phyloP scores from a whole-genome alignment of 2,888 invertebrate genomes.

The Phasia obesa region DNA sequence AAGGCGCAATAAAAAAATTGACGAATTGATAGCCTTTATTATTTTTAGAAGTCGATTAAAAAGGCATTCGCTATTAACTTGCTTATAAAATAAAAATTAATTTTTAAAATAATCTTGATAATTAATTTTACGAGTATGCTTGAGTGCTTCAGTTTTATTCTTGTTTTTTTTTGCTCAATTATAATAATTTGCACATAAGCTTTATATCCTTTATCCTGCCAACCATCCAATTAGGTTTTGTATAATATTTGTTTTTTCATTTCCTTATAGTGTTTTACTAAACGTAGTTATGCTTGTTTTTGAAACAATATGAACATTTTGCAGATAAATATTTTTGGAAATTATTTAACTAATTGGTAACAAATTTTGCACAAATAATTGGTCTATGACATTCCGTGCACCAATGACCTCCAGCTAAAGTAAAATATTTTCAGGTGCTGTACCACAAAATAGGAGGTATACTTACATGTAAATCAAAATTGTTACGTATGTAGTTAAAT shows the following conservation, averaged over 20 bases:
- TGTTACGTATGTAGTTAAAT: too few relatives aligned
- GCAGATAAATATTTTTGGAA: slow-evolving; percentile 45
- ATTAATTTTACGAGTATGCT: slow-evolving; percentile 1
- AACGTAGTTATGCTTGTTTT: slow-evolving; percentile 25
- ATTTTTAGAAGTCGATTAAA: too few relatives aligned
- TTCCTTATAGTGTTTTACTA: slow-evolving; percentile 19
- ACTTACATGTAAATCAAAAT: not conserved
- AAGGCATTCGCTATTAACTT: too few relatives aligned
- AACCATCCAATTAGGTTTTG: slow-evolving; percentile 59
- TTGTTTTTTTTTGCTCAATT: not conserved
- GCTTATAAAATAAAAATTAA: not conserved
- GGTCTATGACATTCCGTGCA: slow-evolving; percentile 50
- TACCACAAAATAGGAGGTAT: not conserved
- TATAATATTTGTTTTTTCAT: slow-evolving; percentile 31
- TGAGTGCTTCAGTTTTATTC: too few relatives aligned
- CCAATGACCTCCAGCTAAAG: slow-evolving; percentile 51
- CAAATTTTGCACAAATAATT: slow-evolving; percentile 61
- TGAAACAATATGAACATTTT: slow-evolving; percentile 53
- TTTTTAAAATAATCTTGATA: not conserved
- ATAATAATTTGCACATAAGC: slow-evolving; percentile 55
- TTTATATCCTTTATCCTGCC: slow-evolving; percentile 56
- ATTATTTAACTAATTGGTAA: slow-evolving; percentile 60
- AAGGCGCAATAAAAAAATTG: too few relatives aligned
- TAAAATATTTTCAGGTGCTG: slow-evolving; percentile 33
- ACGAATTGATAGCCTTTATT: too few relatives aligned